phyloP scores from a whole-genome alignment of 2,888 invertebrate species.

The Nemapogon koenigi region DNA sequence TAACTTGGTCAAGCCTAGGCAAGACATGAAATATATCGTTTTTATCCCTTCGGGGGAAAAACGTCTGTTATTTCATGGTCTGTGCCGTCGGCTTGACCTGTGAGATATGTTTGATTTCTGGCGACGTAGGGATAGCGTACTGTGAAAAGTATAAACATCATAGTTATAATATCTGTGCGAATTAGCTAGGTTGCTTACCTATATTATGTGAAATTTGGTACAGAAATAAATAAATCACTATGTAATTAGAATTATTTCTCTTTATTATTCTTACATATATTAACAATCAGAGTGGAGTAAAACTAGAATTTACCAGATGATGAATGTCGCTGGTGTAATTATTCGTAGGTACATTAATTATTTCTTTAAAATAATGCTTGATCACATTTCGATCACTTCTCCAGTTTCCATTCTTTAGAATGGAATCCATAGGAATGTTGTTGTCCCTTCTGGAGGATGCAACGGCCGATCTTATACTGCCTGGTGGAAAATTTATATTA shows the following conservation, averaged over 20 bases:
- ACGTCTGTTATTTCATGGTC: too few species aligned
- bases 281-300: neutral
- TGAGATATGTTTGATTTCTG: conserved; percentile 3
- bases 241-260: neutral
- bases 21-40: too few species aligned
- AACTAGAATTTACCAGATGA: conserved; percentile 1
- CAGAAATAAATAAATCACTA: neutral
- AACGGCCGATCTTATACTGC: conserved; percentile 13
- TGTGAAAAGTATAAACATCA: conserved; percentile 4
- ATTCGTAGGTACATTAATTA: conserved; percentile 9
- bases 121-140: conserved; percentile 1
- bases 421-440: conserved; percentile 11
- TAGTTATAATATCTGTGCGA: neutral
- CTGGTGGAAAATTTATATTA: conserved; percentile 10
- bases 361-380: conserved; percentile 15
- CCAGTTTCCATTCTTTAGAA: conserved; percentile 15
- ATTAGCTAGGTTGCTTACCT: neutral
- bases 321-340: neutral
- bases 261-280: too few species aligned
- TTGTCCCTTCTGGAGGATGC: conserved; percentile 10
- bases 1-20: neutral
- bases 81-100: conserved; percentile 7
- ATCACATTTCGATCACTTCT: conserved; percentile 12
- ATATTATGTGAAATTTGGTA: neutral
- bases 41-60: too few species aligned